These are phyloP conservation scores for Antechinus stuartii DNA, from an alignment of 2,113 vertebrate species.

Conservation along the genomic window DNA sequence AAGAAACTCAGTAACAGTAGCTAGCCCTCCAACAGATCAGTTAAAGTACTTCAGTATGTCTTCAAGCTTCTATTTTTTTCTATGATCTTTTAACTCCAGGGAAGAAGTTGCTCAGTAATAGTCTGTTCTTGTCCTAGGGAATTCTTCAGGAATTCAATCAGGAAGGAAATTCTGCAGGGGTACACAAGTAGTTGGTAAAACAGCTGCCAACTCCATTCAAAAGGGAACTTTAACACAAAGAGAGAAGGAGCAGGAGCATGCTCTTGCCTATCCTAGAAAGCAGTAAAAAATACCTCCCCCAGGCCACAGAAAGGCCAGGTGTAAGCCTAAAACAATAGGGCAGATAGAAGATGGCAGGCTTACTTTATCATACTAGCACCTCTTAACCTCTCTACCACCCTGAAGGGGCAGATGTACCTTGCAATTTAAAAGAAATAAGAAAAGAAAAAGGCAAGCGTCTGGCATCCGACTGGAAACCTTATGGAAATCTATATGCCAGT, in stretches of 20 bases:
- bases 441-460: neutral
- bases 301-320: neutral
- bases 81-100: neutral
- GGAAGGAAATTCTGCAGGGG: neutral
- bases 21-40: neutral
- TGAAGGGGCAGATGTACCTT: neutral
- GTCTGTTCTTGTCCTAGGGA: neutral
- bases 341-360: accelerated
- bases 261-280: neutral
- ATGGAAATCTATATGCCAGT: neutral
- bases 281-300: neutral
- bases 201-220: conserved; percentile 38
- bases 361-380: neutral
- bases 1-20: too few species aligned
- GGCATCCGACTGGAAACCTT: neutral
- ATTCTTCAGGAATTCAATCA: conserved; percentile 19
- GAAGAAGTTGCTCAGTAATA: neutral
- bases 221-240: neutral
- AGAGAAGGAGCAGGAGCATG: conserved; percentile 15
- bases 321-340: neutral
- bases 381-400: neutral
- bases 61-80: neutral
- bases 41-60: neutral
- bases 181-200: neutral
- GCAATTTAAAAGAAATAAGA: conserved; percentile 30